Conservation (phyloP, 1,140 invertebrate genomes). For the Centruroides sculpturatus region DNA sequence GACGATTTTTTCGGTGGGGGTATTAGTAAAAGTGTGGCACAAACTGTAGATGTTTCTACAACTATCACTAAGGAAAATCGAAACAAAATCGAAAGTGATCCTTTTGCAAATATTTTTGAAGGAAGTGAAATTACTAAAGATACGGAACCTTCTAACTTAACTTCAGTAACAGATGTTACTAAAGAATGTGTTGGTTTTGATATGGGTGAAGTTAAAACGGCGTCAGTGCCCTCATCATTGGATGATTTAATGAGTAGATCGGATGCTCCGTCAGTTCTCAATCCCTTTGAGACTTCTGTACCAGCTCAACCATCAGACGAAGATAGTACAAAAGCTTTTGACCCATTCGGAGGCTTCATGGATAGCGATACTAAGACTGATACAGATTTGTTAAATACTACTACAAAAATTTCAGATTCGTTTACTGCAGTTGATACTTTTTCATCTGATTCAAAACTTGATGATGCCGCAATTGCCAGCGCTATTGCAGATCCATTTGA, state of each 20-base stretch:
- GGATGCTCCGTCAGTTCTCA: neutral
- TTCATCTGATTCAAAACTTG: conserved; percentile 13
- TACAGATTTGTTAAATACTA: neutral
- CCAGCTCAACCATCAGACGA: neutral
- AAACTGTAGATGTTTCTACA: too few species aligned
- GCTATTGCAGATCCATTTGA: neutral
- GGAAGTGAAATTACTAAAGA: too few species aligned
- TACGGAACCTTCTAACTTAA: too few species aligned
- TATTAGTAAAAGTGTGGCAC: too few species aligned
- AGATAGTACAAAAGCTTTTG: neutral
- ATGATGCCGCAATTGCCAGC: neutral
- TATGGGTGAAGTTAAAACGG: too few species aligned
- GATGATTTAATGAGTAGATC: too few species aligned
- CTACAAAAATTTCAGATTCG: conserved; percentile 4
- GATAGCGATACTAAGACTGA: neutral
- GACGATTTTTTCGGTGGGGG: neutral
- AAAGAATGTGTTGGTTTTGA: too few species aligned
- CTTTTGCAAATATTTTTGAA: too few species aligned
- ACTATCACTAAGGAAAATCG: too few species aligned
- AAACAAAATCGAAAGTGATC: too few species aligned
- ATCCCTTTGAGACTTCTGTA: neutral
- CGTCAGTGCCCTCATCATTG: too few species aligned
- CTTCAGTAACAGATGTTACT: too few species aligned
- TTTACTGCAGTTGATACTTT: conserved; percentile 7
- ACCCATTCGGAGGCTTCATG: neutral